Conservation (phyloP, 2,888 invertebrate species). For the Drosophila quinaria region DNA sequence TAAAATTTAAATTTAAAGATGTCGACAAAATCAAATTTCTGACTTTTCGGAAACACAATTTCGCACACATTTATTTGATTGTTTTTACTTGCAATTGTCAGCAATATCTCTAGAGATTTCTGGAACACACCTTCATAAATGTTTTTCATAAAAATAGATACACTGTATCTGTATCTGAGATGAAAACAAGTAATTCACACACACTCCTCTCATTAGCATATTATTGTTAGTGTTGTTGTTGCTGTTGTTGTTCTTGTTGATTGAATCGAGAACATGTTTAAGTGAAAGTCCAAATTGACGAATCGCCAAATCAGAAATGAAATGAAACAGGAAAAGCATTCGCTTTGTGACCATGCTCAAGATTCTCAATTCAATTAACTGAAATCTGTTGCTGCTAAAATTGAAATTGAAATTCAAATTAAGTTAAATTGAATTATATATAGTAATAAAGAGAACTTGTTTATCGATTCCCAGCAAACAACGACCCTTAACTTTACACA, state of each 20-base stretch:
- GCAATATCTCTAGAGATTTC: background rate
- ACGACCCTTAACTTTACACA: conserved; percentile 1
- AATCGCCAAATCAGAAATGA: background rate
- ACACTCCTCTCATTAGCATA: background rate
- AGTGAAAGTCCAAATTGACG: conserved; percentile 1
- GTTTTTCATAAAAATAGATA: background rate
- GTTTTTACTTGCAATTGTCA: background rate
- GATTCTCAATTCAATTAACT: background rate
- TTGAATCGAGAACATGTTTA: background rate
- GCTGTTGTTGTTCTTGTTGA: background rate
- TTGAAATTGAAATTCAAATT: background rate
- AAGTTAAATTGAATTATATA: background rate
- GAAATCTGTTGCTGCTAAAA: background rate
- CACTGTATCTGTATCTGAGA: background rate
- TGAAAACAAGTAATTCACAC: background rate
- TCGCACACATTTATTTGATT: background rate
- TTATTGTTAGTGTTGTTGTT: background rate
- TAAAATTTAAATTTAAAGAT: background rate
- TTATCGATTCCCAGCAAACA: background rate
- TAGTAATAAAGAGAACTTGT: background rate
- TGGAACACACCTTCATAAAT: too few species aligned
- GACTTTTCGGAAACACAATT: background rate
- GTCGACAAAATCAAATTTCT: background rate
- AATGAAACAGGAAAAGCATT: conserved; percentile 2
- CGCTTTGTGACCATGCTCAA: background rate